These are phyloP conservation scores for Diuraphis noxia DNA, from an alignment of 1,140 invertebrate genomes.

Conservation along the genomic window DNA sequence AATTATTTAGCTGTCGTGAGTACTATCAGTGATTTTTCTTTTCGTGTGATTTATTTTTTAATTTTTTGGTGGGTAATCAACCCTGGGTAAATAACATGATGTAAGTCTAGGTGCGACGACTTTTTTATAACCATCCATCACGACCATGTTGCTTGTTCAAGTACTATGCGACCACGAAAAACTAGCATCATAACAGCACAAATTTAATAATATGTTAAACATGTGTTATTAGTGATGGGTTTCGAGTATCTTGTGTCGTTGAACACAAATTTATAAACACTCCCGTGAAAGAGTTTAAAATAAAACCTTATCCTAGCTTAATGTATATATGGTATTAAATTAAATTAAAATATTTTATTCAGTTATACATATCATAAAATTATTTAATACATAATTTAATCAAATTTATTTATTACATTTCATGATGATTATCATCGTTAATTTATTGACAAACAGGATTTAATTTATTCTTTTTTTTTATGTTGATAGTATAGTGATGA, in stretches of 20 bases:
- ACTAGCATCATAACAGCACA: constrained; percentile 13
- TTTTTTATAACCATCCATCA: constrained; percentile 39
- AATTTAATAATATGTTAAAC: constrained; percentile 36
- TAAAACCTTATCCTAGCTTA: neutral
- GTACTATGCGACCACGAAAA: constrained; percentile 13
- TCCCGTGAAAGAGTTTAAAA: constrained; percentile 10
- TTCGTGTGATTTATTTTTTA: constrained; percentile 26
- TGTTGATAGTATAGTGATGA: neutral
- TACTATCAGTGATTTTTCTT: constrained; percentile 29
- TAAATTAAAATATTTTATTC: neutral
- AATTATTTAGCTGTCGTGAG: constrained; percentile 31
- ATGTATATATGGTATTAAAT: neutral
- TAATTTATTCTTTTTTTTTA: neutral
- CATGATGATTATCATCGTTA: neutral
- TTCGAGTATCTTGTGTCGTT: constrained; percentile 20
- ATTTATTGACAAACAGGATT: neutral
- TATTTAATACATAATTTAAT: neutral
- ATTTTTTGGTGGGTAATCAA: constrained; percentile 24
- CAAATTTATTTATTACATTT: constrained; percentile 8
- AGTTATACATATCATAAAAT: neutral
- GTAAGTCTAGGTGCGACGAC: constrained; percentile 10
- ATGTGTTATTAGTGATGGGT: constrained; percentile 42
- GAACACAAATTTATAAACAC: neutral
- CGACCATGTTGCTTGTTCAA: constrained; percentile 23
- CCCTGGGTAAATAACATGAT: constrained; percentile 26